Evolutionary conservation across 2,113 vertebrate genomes (phyloP), one percentile per base, ranked within the genome.

Genomic region (Pitta sordida): DNA sequence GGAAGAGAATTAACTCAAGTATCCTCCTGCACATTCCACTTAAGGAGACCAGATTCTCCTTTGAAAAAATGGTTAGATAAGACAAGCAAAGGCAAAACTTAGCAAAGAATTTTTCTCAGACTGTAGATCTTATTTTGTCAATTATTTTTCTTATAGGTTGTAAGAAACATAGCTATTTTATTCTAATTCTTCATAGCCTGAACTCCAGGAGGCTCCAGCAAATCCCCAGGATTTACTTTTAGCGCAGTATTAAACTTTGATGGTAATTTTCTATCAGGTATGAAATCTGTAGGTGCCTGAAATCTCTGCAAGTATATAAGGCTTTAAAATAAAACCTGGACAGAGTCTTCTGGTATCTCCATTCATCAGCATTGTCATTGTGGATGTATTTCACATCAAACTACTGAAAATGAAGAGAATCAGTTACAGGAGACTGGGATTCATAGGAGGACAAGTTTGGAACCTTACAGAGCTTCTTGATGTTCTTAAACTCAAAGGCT

Each of bases 171-270:
- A 74, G 60, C 30, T 88, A 78, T 90, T 95, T 96, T 94, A 94
- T 81, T 83, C 86, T 93, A 91, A 91, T 91, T 88, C 94, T 93
- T 91, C 52, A 64, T 34, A 86, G 64, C 73, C 93, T 88, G 86
- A 94, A 96, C 36, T 81, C 90, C 64, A 67, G 43, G 68, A 93
- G 39, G 43, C 39, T 93, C 52, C 60, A 71, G 73, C 44, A 96
- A 95, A 92, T 93, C 83, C 86, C 68, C 63, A 36, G 67, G 88
- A 95, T 94, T 95, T 93, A 80, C 59, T 90, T 96, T 90, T 88
- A 90, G 67, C 7, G 3, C 59, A 48, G 52, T 71, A 78, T 93
- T 93, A 95, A 93, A 93, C 48, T 91, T 86, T 18, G 90, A 75
- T 68, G 52, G 92, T 76, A 90, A 93, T 86, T 94, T 95, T 86